Evolutionary conservation across 2,113 vertebrate species (phyloP).

Genomic region (Micronycteris hirsuta): DNA sequence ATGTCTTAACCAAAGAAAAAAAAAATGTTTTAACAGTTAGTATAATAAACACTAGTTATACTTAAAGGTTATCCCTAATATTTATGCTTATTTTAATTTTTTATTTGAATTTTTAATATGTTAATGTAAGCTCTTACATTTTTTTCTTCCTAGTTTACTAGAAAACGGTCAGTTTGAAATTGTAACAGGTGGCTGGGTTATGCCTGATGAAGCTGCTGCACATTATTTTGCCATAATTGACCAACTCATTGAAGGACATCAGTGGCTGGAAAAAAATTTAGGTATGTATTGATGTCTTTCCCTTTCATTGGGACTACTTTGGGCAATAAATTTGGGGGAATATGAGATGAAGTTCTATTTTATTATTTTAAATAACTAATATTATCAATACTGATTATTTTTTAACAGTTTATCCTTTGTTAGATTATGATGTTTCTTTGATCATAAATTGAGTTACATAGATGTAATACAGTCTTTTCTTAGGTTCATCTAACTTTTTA

Average conservation of each 20-base stretch:
- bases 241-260: slow-evolving; percentile 94
- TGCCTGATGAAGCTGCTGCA: slow-evolving; percentile 92
- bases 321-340: neutral
- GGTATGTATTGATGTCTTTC: slow-evolving; percentile 78
- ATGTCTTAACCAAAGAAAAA: neutral
- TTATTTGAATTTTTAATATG: neutral
- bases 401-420: neutral
- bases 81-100: slow-evolving; percentile 1
- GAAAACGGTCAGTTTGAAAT: slow-evolving; percentile 90
- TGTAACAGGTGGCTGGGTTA: slow-evolving; percentile 96
- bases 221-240: slow-evolving; percentile 93
- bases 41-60: neutral
- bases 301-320: neutral
- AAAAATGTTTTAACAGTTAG: neutral
- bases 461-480: neutral
- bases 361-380: neutral
- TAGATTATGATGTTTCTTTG: slow-evolving; percentile 18
- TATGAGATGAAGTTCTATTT: neutral
- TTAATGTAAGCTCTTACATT: slow-evolving; percentile 30
- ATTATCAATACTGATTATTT: neutral
- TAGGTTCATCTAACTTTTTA: neutral
- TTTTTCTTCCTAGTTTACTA: slow-evolving; percentile 84
- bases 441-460: neutral
- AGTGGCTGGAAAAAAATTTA: slow-evolving; percentile 91
- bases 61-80: neutral